phyloP scores from a whole-genome alignment of 2,888 invertebrate species.

The Seira musarum region DNA sequence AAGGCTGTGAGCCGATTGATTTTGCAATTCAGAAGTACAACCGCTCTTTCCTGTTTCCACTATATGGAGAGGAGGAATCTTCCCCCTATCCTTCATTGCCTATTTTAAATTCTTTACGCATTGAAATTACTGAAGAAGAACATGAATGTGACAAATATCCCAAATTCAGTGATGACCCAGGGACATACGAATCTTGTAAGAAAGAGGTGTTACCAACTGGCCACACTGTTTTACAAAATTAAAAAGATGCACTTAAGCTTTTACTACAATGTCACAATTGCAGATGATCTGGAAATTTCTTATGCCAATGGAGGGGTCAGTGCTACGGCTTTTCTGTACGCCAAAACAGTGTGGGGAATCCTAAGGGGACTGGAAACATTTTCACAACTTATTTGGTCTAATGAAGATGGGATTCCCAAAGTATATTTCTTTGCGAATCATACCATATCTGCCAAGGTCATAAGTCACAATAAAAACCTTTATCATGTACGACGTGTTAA shows the following conservation, averaged over 20 bases:
- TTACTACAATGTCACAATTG: neutral
- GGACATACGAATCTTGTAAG: constrained; percentile 54
- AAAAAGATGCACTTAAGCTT: neutral
- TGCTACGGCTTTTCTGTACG: constrained; percentile 52
- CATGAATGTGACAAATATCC: constrained; percentile 55
- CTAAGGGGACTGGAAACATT: constrained; percentile 90
- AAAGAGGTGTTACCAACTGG: too few species aligned
- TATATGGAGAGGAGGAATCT: constrained; percentile 24
- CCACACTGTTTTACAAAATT: neutral
- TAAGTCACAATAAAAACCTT: neutral
- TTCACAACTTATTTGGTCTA: constrained; percentile 80
- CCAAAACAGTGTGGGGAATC: constrained; percentile 82
- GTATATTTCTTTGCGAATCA: constrained; percentile 77
- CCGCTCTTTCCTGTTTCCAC: constrained; percentile 48
- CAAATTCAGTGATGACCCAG: constrained; percentile 37
- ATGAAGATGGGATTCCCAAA: constrained; percentile 75
- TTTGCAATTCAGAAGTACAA: constrained; percentile 60
- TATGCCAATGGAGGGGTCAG: neutral
- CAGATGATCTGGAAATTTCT: constrained; percentile 32
- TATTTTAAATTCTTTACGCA: constrained; percentile 31
- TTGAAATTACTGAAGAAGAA: constrained; percentile 19
- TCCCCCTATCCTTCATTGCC: constrained; percentile 41
- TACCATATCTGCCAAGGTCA: constrained; percentile 1
- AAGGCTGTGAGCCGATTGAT: constrained; percentile 53
- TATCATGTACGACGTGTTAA: neutral